Evolutionary conservation across 2,888 invertebrate genomes (phyloP), one percentile per base, ranked within the genome.

Genomic region (Cetonia aurata): DNA sequence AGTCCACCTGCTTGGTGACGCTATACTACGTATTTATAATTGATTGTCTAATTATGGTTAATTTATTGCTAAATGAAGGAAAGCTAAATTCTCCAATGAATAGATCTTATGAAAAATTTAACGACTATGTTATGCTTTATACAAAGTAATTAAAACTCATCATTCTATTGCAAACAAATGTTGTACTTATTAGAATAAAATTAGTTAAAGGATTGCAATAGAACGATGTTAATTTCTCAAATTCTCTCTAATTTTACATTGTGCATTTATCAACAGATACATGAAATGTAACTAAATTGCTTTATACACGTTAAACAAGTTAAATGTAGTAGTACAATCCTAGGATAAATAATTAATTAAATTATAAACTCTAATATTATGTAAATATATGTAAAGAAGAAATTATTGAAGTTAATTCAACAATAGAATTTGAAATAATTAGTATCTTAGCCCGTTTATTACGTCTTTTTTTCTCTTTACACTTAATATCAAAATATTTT

Each of bases 401-500:
- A 44, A 62, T 48, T 33, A 50, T 9, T 0, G 19, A 52, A 52
- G 25, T 12, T 17, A 25, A 19, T 12, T 8, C 52, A 52, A 25
- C 12, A 0, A 12, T 25, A 33, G 44, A 57, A 19, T 57, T 12
- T 17, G 3, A 62, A 48, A 50, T 33, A 46, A 60, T 25, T 44
- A 44, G 44, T n/a, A 31, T 33, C 44, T 13, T 25, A 9, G 46
- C 46, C n/a, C 13, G 25, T 17, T 57, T 15, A n/a, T 48, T 48
- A 60, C 13, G 48, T 31, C 60, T 48, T 60, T 48, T 62, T 13
- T 9, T 41, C 8, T 62, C 33, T 33, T 15, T 48, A 44, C 25
- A 62, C 37, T 33, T 62, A 50, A 62, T 62, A 62, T 62, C 50
- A 62, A 62, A 62, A 62, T 62, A 62, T 62, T 52, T 52, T 25